Percentiles rank a stretch among this genome's conserved stretches.
Evolutionary conservation across 2,113 vertebrate genomes (phyloP).

Genomic region (Cygnus buccinator): DNA sequence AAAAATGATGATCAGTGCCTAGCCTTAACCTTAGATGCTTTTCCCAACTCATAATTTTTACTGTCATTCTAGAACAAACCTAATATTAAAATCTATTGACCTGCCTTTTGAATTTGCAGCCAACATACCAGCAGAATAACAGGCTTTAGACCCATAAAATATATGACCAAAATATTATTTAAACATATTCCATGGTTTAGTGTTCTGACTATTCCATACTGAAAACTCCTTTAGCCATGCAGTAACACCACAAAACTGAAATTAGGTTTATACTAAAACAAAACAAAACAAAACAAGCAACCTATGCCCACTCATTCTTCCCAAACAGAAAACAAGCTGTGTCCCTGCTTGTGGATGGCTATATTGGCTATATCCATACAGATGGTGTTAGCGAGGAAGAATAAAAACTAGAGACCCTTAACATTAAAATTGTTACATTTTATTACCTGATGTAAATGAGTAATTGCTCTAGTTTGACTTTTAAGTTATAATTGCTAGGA

Average conservation of each 20-base stretch:
- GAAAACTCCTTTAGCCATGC: not conserved
- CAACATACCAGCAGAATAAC: not conserved
- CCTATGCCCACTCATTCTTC: not conserved
- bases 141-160: not conserved
- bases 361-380: not conserved
- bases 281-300: not conserved
- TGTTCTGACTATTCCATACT: not conserved
- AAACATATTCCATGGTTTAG: not conserved
- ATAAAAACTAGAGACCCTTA: not conserved
- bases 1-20: not conserved
- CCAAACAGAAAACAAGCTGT: not conserved
- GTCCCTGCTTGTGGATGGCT: not conserved
- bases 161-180: not conserved
- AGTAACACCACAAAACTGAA: not conserved
- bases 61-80: not conserved
- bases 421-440: not conserved
- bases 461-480: not conserved
- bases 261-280: not conserved
- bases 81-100: not conserved
- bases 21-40: not conserved
- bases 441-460: not conserved
- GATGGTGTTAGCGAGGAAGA: not conserved
- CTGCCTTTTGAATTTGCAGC: not conserved
- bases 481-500: not conserved
- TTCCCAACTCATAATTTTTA: not conserved